These are phyloP conservation scores for Tinamus major DNA, from an alignment of 2,797 vertebrate genomes.

Conservation along the genomic window DNA sequence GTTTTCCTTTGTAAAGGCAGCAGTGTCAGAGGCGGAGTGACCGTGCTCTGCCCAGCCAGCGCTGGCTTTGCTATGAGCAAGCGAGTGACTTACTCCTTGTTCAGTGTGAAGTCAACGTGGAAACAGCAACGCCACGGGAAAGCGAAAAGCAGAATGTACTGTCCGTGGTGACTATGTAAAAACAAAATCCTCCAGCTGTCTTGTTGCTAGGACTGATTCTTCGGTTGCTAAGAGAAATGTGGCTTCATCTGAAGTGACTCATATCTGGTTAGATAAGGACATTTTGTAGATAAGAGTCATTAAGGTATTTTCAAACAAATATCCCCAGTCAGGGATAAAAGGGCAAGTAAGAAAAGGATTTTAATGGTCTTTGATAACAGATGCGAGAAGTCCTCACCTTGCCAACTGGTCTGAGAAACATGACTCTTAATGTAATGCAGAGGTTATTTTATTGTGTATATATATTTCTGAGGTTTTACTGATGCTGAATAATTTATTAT, in stretches of 20 bases:
- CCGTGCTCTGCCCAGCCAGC: neutral
- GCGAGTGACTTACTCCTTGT: neutral
- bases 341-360: neutral
- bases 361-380: neutral
- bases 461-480: constrained; percentile 19
- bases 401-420: neutral
- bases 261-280: constrained; percentile 52
- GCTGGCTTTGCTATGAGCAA: neutral
- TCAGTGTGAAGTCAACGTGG: neutral
- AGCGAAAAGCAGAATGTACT: constrained; percentile 45
- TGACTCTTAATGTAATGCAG: neutral
- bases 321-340: neutral
- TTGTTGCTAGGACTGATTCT: constrained; percentile 66
- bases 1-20: neutral
- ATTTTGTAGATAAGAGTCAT: constrained; percentile 15
- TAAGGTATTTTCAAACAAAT: constrained; percentile 38
- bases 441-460: neutral
- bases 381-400: neutral
- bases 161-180: constrained; percentile 30
- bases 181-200: constrained; percentile 62
- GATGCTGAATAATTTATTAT: neutral
- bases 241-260: constrained; percentile 60
- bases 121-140: constrained; percentile 15
- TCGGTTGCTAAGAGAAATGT: constrained; percentile 66
- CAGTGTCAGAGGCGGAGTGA: neutral